phyloP scores from a whole-genome alignment of 2,797 vertebrate species.

The Thunnus albacares region DNA sequence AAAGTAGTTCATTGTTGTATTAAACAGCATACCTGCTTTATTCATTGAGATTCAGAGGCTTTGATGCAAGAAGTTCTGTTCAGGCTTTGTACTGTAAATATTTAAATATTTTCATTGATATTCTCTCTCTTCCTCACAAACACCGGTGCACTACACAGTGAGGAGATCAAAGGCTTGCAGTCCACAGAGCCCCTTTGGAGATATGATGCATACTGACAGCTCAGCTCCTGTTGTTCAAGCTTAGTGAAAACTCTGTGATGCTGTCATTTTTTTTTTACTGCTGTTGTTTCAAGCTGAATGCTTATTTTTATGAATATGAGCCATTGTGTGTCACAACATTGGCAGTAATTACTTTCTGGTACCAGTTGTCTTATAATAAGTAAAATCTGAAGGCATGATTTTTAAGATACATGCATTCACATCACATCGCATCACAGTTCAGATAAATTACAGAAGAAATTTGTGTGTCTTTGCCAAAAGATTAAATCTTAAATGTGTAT shows the following conservation, averaged over 20 bases:
- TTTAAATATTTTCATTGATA: conserved; percentile 74
- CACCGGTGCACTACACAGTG: conserved; percentile 44
- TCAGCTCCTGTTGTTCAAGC: conserved; percentile 72
- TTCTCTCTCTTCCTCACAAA: conserved; percentile 40
- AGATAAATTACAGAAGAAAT: neutral
- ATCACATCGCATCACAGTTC: conserved; percentile 1
- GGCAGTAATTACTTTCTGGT: neutral
- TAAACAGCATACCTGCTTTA: conserved; percentile 43
- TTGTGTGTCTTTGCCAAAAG: conserved; percentile 20
- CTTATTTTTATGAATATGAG: conserved; percentile 18
- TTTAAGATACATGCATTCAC: neutral
- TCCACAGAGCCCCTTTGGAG: conserved; percentile 60
- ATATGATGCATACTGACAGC: conserved; percentile 76
- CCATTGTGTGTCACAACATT: conserved; percentile 22
- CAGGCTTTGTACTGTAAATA: conserved; percentile 69
- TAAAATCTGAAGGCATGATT: neutral
- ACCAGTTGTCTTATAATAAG: neutral
- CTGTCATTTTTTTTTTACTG: conserved; percentile 47
- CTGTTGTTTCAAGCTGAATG: conserved; percentile 49
- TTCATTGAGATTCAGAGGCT: conserved; percentile 31
- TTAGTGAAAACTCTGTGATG: conserved; percentile 34
- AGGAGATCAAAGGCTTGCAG: conserved; percentile 74
- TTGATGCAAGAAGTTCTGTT: conserved; percentile 61
- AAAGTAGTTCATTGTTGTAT: conserved; percentile 28
- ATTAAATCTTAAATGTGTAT: conserved; percentile 40